Conservation (phyloP, 2,888 invertebrate species). For the Limnephilus auricula region DNA sequence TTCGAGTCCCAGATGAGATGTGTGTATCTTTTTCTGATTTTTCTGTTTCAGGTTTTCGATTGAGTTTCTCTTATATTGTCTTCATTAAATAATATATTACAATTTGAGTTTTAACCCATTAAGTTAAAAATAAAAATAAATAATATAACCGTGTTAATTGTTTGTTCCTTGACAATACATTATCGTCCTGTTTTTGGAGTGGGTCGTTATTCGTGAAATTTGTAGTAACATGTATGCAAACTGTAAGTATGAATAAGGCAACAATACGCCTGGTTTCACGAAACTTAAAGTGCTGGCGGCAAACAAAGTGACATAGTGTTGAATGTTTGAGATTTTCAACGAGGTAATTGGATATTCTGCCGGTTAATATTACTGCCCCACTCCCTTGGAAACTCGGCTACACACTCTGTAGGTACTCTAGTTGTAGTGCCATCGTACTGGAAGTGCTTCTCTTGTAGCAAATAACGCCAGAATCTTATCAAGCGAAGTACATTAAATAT, state of each 20-base stretch:
- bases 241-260: background rate
- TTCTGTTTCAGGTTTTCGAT: no score
- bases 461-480: background rate
- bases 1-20: no score
- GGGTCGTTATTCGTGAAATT: background rate
- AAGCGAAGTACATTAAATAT: background rate
- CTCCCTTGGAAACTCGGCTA: background rate
- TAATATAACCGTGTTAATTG: no score
- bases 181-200: background rate
- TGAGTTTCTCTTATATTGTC: no score
- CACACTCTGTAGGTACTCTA: background rate
- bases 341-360: slow-evolving; percentile 37
- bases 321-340: slow-evolving; percentile 43
- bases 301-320: slow-evolving; percentile 42
- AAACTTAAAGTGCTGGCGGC: slow-evolving; percentile 15
- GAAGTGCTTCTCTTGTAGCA: background rate
- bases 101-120: no score
- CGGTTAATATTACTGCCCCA: background rate
- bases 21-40: no score
- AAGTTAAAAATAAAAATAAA: no score
- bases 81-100: no score
- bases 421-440: background rate
- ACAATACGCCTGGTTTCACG: slow-evolving; percentile 13
- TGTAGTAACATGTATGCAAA: no score
- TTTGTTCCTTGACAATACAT: no score